Evolutionary conservation across 2,888 invertebrate species (phyloP).

Genomic region (Hypomecis punctinalis): DNA sequence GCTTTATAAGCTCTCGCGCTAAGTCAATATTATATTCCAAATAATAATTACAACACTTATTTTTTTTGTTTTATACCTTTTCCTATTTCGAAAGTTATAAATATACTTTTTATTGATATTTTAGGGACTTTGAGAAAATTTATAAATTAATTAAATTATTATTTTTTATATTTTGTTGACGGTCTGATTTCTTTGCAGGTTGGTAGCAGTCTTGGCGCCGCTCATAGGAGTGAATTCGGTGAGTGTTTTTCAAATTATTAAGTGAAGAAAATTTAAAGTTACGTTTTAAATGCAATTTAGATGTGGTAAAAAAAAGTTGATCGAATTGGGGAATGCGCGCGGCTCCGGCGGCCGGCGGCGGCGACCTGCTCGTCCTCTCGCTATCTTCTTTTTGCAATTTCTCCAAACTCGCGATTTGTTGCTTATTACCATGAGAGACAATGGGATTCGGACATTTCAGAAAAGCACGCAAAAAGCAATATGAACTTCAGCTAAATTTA

Average conservation of each 20-base stretch:
- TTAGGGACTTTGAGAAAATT: not conserved
- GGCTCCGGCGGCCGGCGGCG: slow-evolving; percentile 48
- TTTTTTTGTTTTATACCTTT: no score
- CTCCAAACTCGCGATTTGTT: slow-evolving; percentile 59
- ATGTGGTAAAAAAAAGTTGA: slow-evolving; percentile 50
- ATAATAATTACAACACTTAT: not conserved
- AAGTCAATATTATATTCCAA: not conserved
- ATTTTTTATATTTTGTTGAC: slow-evolving; percentile 22
- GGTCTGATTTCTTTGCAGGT: slow-evolving; percentile 60
- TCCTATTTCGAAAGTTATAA: not conserved
- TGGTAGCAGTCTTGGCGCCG: slow-evolving; percentile 73
- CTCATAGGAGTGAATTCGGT: slow-evolving; percentile 71
- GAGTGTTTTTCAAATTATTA: slow-evolving; percentile 54
- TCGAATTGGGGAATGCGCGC: slow-evolving; percentile 64
- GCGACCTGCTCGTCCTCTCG: slow-evolving; percentile 69
- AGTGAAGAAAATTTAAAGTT: slow-evolving; percentile 7
- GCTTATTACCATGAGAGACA: slow-evolving; percentile 39
- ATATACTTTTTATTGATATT: not conserved
- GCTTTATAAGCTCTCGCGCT: slow-evolving; percentile 37
- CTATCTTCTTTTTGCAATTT: slow-evolving; percentile 77
- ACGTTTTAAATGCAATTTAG: slow-evolving; percentile 13
- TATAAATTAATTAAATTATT: slow-evolving; percentile 16
- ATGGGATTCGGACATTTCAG: slow-evolving; percentile 10
- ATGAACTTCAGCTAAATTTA: not conserved
- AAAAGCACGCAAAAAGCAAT: not conserved